phyloP scores from a whole-genome alignment of 2,888 invertebrate genomes.

The Callimorpha dominula region DNA sequence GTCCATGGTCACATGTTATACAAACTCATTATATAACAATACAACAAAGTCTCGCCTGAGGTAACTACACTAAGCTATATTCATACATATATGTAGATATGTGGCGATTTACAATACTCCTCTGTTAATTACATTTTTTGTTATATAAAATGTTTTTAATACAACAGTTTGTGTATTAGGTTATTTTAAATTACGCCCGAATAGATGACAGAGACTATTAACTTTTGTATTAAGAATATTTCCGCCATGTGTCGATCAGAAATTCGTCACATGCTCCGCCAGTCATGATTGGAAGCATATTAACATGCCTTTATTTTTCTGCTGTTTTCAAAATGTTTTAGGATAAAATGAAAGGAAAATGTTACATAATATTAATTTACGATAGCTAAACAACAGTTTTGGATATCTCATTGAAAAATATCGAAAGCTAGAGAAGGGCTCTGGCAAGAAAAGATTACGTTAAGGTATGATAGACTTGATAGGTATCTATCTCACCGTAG shows the following conservation, averaged over 20 bases:
- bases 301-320: too few relatives aligned
- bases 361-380: too few relatives aligned
- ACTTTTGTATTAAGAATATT: neutral
- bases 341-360: too few relatives aligned
- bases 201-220: slow-evolving; percentile 26
- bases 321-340: too few relatives aligned
- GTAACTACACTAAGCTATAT: slow-evolving; percentile 67
- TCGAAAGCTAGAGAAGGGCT: too few relatives aligned
- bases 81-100: slow-evolving; percentile 53
- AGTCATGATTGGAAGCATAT: too few relatives aligned
- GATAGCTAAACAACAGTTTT: too few relatives aligned
- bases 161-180: slow-evolving; percentile 17
- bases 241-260: neutral
- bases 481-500: too few relatives aligned
- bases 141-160: slow-evolving; percentile 24
- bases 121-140: slow-evolving; percentile 20
- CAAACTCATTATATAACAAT: slow-evolving; percentile 44
- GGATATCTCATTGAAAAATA: too few relatives aligned
- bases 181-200: slow-evolving; percentile 28
- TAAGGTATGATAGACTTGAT: too few relatives aligned
- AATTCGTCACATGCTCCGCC: neutral
- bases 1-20: slow-evolving; percentile 47
- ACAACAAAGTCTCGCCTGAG: slow-evolving; percentile 54
- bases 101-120: slow-evolving; percentile 33
- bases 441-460: too few relatives aligned